Percentiles rank a stretch among this genome's conserved stretches.
These are phyloP conservation scores for Smittia aterrima DNA, from an alignment of 2,888 invertebrate species.

Conservation along the genomic window DNA sequence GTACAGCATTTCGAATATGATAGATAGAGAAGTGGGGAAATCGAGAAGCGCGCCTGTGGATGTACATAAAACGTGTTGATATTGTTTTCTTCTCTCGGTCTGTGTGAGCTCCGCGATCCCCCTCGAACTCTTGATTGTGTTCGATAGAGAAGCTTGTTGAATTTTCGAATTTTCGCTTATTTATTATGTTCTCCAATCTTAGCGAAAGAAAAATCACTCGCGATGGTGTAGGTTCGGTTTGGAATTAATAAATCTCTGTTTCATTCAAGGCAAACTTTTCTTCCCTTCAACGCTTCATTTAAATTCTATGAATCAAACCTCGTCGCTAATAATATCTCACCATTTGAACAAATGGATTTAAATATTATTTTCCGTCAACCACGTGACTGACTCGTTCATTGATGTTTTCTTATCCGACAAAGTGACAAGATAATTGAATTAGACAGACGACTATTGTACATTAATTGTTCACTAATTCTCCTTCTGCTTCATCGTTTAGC, in stretches of 20 bases:
- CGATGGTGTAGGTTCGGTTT: background rate
- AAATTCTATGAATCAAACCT: no score
- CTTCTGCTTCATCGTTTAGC: no score
- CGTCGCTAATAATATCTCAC: no score
- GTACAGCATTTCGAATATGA: conserved; percentile 20
- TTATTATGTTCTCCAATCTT: conserved; percentile 26
- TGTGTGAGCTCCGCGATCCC: conserved; percentile 21
- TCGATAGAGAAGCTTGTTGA: conserved; percentile 30
- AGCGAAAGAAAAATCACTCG: background rate
- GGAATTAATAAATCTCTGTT: background rate
- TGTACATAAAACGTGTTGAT: conserved; percentile 39
- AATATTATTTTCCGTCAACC: no score
- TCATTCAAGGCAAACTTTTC: background rate
- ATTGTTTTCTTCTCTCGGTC: conserved; percentile 1
- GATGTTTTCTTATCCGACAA: no score
- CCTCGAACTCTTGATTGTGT: background rate
- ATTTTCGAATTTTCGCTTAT: conserved; percentile 38
- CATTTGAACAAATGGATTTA: no score
- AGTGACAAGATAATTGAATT: no score
- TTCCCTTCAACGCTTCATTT: no score
- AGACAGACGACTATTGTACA: no score
- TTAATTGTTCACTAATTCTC: no score
- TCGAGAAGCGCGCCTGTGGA: background rate
- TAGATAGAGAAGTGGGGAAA: conserved; percentile 32
- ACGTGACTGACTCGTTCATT: no score